Conservation (phyloP, 2,888 invertebrate species). For the Dicyrtoma fusca region DNA sequence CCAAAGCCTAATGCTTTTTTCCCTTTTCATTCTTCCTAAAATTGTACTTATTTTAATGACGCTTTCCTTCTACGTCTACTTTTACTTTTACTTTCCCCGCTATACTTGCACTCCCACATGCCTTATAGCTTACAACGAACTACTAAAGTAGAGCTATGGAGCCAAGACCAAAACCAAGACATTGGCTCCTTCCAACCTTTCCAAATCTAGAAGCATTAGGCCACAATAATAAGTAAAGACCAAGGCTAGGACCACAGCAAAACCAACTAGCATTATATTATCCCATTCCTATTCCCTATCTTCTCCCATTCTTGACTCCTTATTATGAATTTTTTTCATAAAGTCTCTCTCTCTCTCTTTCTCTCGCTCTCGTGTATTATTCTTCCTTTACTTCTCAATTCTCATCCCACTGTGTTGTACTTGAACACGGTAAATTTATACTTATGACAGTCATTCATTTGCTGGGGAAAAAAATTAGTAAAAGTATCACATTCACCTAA, state of each 20-base stretch:
- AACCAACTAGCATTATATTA: no score
- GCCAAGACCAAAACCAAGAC: no score
- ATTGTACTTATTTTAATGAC: slow-evolving; percentile 43
- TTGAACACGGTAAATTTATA: no score
- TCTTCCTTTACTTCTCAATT: neutral
- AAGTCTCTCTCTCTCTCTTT: slow-evolving; percentile 16
- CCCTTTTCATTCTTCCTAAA: slow-evolving; percentile 37
- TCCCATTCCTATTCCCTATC: neutral
- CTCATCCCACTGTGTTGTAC: neutral
- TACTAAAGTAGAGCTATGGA: no score
- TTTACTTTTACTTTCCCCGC: neutral
- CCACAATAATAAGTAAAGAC: no score
- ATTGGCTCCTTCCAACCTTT: neutral
- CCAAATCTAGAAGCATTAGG: neutral
- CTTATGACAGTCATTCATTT: no score
- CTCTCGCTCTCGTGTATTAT: slow-evolving; percentile 19
- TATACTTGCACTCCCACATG: no score
- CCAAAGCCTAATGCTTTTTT: slow-evolving; percentile 36
- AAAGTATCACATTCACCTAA: no score
- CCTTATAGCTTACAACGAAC: no score
- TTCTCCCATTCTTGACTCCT: neutral
- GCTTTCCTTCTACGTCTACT: slow-evolving; percentile 27
- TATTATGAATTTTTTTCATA: neutral
- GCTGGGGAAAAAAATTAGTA: no score
- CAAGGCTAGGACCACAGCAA: no score